Base-by-base conservation (phyloP, 2,888 invertebrate genomes). In the Limnephilus marmoratus region DNA sequence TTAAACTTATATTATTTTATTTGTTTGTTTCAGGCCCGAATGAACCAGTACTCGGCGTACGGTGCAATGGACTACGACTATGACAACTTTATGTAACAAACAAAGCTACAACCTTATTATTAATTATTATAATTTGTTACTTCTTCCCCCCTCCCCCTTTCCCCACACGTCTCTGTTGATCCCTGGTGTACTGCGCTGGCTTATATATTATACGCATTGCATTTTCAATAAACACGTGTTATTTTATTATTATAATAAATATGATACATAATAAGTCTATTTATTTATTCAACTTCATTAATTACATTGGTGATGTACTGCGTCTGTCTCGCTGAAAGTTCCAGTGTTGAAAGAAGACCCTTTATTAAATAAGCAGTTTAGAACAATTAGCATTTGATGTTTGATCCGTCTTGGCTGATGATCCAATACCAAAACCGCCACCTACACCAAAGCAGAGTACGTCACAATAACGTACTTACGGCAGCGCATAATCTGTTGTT, bases 51-150 rank as follows among this genome's bases (percentile, higher is more conserved):
- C 95, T 97, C 97, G 94, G 96, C 97, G 92, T 97, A 97, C 94
- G 97, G 97, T 92, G 97, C 31, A n/a, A 29, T 68, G 88, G 88
- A 96, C 94, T 97, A 96, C 92, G 98, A 98, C 91, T 98, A 96
- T 94, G 97, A 98, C 94, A 98, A 98, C 94, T 98, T 98, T 95
- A 98, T 98, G 98, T 98, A 98, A 96, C 94, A 94, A 90, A 45
- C 34, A 85, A 45, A 49, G 1, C 31, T 29, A 68, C 24, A 68
- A 7, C 68, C 68, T 68, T 24, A 82, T 82, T 82, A 82, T 82
- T 82, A 82, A 31, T 82, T 34, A 34, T 82, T 34, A 34, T 82
- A 82, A 34, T 82, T 41, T 29, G 29, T 53, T 85, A 90, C 37
- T 68, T 53, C 37, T 4, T 37, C 37, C 37, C 37, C 49, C 34